Base-by-base conservation (phyloP, 2,113 vertebrate genomes). In the Canis aureus region DNA sequence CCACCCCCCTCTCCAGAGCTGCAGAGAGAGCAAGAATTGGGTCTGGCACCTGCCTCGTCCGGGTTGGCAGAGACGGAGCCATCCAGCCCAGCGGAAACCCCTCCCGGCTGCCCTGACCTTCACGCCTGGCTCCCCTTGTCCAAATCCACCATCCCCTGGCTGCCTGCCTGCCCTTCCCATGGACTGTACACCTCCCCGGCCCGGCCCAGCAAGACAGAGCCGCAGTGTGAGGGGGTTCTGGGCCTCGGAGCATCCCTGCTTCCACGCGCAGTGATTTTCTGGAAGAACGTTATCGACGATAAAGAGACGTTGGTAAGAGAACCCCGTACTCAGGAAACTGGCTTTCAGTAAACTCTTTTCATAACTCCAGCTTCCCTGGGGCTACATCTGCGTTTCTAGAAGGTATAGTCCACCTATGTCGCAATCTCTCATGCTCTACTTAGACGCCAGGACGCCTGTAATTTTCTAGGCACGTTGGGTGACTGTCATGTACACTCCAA, bases 1-100 rank as follows among this genome's bases (percentile, higher is more conserved):
- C 93, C 80, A 27, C 67, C 83, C 64, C 88, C 88, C 64, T 85
- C 84, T 51, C 93, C 35, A 51, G 91, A 91, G 71, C 95, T 64
- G 15, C 59, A 62, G 94, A 64, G 78, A 66, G 51, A 84, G 91
- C 82, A 32, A 89, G 96, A 93, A 94, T 8, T 64, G 66, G 67
- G 89, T 43, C 95, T 97, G 96, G 97, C 94, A 92, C 89, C 92
- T 38, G 32, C 76, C 60, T 84, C 43, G 20, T 82, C 92, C 5
- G 85, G 95, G 93, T 67, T 92, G 97, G 96, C 97, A 98, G 71
- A 60, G 86, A 19, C 1, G 1, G 67, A 80, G 90, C 83, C 62
- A 79, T 15, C 55, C 32, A 0, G 83, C 85, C 87, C 49, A 71
- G 79, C 9, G 22, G 85, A 92, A 91, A 60, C 22, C 19, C 86